Conservation (phyloP, 2,888 invertebrate species). For the Orthosia cruda region DNA sequence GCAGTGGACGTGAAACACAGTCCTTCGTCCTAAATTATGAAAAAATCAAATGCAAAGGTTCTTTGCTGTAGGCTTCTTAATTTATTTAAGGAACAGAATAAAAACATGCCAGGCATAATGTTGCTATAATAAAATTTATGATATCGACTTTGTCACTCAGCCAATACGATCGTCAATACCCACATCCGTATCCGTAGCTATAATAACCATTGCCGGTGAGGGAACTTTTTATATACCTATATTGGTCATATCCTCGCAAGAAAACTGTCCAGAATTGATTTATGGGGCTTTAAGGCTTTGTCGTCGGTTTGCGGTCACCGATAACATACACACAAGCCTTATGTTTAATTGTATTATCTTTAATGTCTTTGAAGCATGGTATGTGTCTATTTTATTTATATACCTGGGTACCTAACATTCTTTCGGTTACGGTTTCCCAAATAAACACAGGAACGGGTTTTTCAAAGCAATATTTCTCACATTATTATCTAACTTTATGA, state of each 20-base stretch:
- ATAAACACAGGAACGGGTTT: slow-evolving; percentile 21
- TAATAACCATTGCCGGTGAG: slow-evolving; percentile 16
- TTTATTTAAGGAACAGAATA: no score
- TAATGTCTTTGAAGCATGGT: not conserved
- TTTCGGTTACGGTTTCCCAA: no score
- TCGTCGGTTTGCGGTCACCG: not conserved
- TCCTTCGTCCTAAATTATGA: not conserved
- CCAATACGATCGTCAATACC: no score
- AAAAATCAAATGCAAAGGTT: no score
- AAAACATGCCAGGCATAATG: no score
- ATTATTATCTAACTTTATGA: slow-evolving; percentile 23
- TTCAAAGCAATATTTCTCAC: slow-evolving; percentile 33
- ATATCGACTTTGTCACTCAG: no score
- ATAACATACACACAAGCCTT: not conserved
- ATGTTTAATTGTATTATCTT: not conserved
- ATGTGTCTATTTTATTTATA: no score
- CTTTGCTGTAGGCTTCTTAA: no score
- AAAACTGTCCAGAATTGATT: slow-evolving; percentile 40
- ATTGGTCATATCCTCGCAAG: slow-evolving; percentile 3
- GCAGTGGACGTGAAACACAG: slow-evolving; percentile 14
- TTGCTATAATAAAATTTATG: no score
- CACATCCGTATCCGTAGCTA: no score
- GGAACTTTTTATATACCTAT: slow-evolving; percentile 49
- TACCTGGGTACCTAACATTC: not conserved
- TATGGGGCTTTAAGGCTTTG: slow-evolving; percentile 31